phyloP scores from a whole-genome alignment of 2,888 invertebrate genomes.

The Eupeodes latifasciatus region DNA sequence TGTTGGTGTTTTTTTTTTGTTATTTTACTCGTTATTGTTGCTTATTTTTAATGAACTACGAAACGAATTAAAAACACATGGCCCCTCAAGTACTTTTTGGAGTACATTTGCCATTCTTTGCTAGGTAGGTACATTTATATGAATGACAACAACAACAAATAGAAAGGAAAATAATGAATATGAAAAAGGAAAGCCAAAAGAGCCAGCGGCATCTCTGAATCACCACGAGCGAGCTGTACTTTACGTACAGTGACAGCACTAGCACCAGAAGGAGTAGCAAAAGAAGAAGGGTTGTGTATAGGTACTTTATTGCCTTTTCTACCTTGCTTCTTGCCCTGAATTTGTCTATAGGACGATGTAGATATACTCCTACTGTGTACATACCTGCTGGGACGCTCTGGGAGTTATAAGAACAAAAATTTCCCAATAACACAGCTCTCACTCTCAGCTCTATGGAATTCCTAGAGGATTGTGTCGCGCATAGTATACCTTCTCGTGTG shows the following conservation, averaged over 20 bases:
- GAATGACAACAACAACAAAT: neutral
- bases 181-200: conserved; percentile 28
- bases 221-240: neutral
- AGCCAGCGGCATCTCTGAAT: conserved; percentile 10
- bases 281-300: conserved; percentile 24
- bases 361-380: neutral
- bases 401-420: neutral
- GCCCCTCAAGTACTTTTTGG: conserved; percentile 37
- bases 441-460: conserved; percentile 6
- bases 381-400: conserved; percentile 20
- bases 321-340: conserved; percentile 18
- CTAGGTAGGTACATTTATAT: neutral
- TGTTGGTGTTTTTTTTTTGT: neutral
- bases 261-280: neutral
- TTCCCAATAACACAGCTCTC: conserved; percentile 25
- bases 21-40: conserved; percentile 36
- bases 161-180: conserved; percentile 26
- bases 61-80: conserved; percentile 54
- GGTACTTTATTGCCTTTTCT: conserved; percentile 43
- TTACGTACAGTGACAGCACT: neutral
- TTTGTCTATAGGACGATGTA: neutral
- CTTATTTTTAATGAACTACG: conserved; percentile 60
- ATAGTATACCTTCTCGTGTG: neutral
- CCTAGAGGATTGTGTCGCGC: conserved; percentile 14
- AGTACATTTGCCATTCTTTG: conserved; percentile 49